Conservation (phyloP, 2,113 vertebrate species). For the Cinclus cinclus region DNA sequence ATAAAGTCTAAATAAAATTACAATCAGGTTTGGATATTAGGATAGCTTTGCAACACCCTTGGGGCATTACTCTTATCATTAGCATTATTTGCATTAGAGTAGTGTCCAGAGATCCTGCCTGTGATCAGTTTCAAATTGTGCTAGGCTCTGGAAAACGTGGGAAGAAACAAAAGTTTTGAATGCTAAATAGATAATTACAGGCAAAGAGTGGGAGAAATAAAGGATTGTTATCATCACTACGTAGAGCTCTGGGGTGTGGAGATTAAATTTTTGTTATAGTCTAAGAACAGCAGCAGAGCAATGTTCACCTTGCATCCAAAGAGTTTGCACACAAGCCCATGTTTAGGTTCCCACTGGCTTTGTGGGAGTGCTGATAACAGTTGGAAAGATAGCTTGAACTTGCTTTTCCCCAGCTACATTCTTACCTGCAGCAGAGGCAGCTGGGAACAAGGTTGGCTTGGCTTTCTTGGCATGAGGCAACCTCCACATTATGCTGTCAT, state of each 20-base stretch:
- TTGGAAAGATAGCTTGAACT: not conserved
- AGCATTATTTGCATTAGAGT: slow-evolving; percentile 30
- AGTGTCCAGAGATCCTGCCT: slow-evolving; percentile 48
- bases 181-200: slow-evolving; percentile 49
- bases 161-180: slow-evolving; percentile 52
- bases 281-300: not conserved
- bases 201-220: slow-evolving; percentile 20
- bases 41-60: slow-evolving; percentile 46
- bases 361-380: not conserved
- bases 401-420: not conserved
- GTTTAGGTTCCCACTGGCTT: not conserved
- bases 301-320: not conserved
- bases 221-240: not conserved
- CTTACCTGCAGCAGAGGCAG: not conserved
- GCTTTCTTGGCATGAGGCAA: not conserved
- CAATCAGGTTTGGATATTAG: slow-evolving; percentile 43
- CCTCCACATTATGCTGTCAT: not conserved
- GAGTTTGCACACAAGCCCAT: not conserved
- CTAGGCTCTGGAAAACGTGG: slow-evolving; percentile 42
- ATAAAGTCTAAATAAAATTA: slow-evolving; percentile 58
- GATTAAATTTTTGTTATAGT: not conserved
- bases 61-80: slow-evolving; percentile 38
- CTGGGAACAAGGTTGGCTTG: not conserved
- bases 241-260: not conserved
- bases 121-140: slow-evolving; percentile 25